Conservation (phyloP, 2,888 invertebrate genomes). For the Pristionchus mayeri region DNA sequence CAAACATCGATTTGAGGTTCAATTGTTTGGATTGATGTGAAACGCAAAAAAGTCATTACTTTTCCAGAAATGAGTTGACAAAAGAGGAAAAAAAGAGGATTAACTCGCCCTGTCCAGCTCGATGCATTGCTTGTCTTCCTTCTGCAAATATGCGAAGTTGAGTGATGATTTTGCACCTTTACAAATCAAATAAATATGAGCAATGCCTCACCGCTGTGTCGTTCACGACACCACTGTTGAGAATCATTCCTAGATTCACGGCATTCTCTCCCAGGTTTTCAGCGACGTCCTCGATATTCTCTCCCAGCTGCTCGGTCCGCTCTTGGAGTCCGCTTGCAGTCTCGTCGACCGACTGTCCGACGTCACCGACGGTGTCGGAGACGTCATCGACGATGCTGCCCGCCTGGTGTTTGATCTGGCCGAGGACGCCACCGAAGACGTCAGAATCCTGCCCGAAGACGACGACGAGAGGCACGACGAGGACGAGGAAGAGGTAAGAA, state of each 20-base stretch:
- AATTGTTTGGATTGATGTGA: background rate
- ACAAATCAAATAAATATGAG: too few species aligned
- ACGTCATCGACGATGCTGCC: background rate
- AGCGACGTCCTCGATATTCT: too few species aligned
- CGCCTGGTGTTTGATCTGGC: background rate
- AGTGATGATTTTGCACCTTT: too few species aligned
- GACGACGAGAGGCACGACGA: slow-evolving; percentile 5
- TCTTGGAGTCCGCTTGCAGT: too few species aligned
- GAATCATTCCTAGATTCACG: too few species aligned
- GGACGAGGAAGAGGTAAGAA: background rate
- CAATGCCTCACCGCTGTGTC: too few species aligned
- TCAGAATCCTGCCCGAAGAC: background rate
- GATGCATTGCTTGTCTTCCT: background rate
- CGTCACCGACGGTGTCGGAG: too few species aligned
- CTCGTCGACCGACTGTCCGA: too few species aligned
- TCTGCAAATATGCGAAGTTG: background rate
- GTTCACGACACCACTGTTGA: too few species aligned
- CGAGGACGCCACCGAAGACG: too few species aligned
- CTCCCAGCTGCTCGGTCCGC: too few species aligned
- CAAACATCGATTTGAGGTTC: background rate
- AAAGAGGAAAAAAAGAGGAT: background rate
- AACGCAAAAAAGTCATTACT: background rate
- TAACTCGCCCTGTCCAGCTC: background rate
- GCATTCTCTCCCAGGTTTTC: too few species aligned
- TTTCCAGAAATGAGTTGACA: background rate